phyloP scores from a whole-genome alignment of 1,140 invertebrate species.

The Armadillidium nasatum region DNA sequence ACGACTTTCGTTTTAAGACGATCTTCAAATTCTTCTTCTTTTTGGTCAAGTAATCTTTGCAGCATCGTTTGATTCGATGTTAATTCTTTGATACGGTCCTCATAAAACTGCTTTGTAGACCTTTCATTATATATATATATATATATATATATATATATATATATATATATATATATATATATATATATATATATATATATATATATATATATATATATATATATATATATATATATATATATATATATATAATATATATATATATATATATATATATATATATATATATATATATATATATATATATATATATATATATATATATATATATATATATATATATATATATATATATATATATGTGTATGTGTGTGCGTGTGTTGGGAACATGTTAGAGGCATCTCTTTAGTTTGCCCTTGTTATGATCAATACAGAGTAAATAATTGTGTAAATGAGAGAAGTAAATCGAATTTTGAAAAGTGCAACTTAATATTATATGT shows the following conservation, averaged over 20 bases:
- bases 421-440: no score
- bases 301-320: neutral
- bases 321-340: conserved; percentile 21
- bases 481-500: no score
- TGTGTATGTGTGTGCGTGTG: neutral
- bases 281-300: conserved; percentile 21
- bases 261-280: conserved; percentile 27
- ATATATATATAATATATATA: conserved; percentile 21
- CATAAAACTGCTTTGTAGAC: conserved; percentile 1
- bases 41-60: conserved; percentile 29
- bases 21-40: conserved; percentile 36
- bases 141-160: conserved; percentile 12
- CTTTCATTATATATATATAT: neutral
- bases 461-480: no score
- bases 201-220: neutral
- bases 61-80: conserved; percentile 27
- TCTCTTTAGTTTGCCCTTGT: no score
- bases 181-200: conserved; percentile 22
- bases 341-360: conserved; percentile 23
- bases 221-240: conserved; percentile 20
- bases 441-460: no score
- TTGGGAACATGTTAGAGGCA: no score
- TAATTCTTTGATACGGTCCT: neutral
- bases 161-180: conserved; percentile 26
- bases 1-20: conserved; percentile 39